Evolutionary conservation across 2,797 vertebrate species (phyloP).

Genomic region (Numenius phaeopus): DNA sequence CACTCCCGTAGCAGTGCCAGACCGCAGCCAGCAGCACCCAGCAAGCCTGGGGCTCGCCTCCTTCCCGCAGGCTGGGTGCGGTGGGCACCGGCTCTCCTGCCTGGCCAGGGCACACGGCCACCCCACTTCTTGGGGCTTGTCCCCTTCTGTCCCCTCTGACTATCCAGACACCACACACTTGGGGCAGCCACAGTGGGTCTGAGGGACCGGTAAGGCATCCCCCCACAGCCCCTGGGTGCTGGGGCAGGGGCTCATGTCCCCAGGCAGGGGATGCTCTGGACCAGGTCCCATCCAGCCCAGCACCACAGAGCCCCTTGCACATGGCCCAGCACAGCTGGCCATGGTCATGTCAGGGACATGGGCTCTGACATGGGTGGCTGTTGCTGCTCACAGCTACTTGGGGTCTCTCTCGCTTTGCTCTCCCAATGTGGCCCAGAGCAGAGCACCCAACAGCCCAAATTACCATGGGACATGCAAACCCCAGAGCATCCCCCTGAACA

Average conservation of each 20-base stretch:
- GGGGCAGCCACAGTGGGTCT: rapidly evolving
- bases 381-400: neutral
- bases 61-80: neutral
- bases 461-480: neutral
- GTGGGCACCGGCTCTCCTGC: neutral
- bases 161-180: rapidly evolving
- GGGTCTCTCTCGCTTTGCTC: neutral
- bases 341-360: rapidly evolving
- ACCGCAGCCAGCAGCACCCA: neutral
- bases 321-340: neutral
- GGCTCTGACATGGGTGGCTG: neutral
- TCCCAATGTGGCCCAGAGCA: rapidly evolving
- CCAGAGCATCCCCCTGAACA: neutral
- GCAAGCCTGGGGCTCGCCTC: neutral
- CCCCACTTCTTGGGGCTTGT: neutral
- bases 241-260: neutral
- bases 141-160: neutral
- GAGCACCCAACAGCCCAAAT: neutral
- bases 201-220: neutral
- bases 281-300: neutral
- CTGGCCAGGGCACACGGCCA: rapidly evolving
- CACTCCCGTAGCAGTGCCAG: rapidly evolving
- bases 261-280: neutral
- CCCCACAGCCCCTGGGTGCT: neutral
- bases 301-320: neutral